Evolutionary conservation across 2,797 vertebrate genomes (phyloP).

Genomic region (Staurois parvus): DNA sequence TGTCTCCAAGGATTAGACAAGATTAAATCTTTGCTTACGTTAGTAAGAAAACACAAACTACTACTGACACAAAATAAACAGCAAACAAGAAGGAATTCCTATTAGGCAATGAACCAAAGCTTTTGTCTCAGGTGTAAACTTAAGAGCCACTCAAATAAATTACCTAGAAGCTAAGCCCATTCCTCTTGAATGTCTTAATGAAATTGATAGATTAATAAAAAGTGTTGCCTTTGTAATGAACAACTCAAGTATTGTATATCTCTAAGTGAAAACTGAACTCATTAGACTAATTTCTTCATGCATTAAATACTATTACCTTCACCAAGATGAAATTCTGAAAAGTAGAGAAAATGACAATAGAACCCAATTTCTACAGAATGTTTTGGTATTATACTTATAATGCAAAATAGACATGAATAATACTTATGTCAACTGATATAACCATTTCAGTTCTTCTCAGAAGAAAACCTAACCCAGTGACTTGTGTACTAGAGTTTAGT

Average conservation of each 20-base stretch:
- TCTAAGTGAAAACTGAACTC: slow-evolving; percentile 1
- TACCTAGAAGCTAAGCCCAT: slow-evolving; percentile 8
- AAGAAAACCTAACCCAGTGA: neutral
- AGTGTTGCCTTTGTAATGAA: neutral
- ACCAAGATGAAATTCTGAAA: neutral
- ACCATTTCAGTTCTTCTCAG: neutral
- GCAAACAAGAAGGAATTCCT: neutral
- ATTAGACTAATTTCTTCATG: slow-evolving; percentile 31
- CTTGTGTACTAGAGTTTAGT: neutral
- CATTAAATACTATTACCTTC: slow-evolving; percentile 1
- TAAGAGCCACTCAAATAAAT: slow-evolving; percentile 31
- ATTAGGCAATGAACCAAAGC: neutral
- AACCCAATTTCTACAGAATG: neutral
- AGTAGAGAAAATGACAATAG: neutral
- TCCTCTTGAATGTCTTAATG: neutral
- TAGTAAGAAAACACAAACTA: neutral
- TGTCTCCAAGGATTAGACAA: neutral
- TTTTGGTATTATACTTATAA: neutral
- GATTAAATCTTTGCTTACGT: slow-evolving; percentile 18
- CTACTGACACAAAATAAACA: neutral
- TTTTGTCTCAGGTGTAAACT: slow-evolving; percentile 25
- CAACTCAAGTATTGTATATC: neutral
- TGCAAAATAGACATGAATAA: neutral
- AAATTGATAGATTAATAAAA: slow-evolving; percentile 7
- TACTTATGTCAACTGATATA: neutral